Evolutionary conservation across 2,113 vertebrate species (phyloP).

Genomic region (Galemys pyrenaicus): DNA sequence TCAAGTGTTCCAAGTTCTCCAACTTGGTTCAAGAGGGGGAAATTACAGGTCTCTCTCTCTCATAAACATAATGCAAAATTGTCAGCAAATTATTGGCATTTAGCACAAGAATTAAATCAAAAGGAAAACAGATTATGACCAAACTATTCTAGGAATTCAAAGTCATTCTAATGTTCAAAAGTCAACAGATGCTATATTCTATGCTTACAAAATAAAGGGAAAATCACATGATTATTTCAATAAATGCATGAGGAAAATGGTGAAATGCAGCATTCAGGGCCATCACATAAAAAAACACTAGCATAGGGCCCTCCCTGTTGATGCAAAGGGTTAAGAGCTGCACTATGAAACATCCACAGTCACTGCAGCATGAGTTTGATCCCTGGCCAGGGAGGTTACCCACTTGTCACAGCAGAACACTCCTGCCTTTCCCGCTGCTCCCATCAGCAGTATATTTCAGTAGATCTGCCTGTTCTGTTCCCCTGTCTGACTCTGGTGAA

Average conservation of each 20-base stretch:
- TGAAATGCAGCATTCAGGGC: not conserved
- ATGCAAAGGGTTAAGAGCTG: too few relatives aligned
- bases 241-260: not conserved
- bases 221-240: not conserved
- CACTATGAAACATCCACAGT: too few relatives aligned
- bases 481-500: too few relatives aligned
- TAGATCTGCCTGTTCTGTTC: too few relatives aligned
- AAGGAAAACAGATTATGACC: not conserved
- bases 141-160: not conserved
- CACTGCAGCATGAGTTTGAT: too few relatives aligned
- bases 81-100: not conserved
- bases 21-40: not conserved
- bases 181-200: not conserved
- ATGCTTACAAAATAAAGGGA: too few relatives aligned
- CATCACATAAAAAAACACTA: not conserved
- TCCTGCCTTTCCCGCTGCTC: too few relatives aligned
- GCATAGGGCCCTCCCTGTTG: too few relatives aligned
- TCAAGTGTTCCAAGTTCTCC: not conserved
- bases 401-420: too few relatives aligned
- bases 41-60: not conserved
- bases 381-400: too few relatives aligned
- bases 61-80: not conserved
- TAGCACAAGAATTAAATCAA: not conserved
- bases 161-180: not conserved
- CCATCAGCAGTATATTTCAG: too few relatives aligned